Evolutionary conservation across 2,797 vertebrate genomes (phyloP), one percentile per base, ranked within the genome.

Genomic region (Amblyopsis hoosieri): DNA sequence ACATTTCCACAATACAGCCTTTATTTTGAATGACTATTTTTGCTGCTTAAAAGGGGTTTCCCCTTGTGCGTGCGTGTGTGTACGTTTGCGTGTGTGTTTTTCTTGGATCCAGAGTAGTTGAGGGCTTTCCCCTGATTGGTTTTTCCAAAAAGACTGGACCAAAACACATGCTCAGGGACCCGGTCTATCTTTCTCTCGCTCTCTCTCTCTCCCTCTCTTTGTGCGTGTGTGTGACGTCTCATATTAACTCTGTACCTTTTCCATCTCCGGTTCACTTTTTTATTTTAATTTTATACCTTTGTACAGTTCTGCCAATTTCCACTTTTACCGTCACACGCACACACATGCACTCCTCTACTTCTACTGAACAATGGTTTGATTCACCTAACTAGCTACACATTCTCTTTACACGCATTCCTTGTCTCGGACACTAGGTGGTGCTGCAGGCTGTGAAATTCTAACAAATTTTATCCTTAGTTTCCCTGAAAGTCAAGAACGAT

Each of bases 51-150:
- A 54, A 64, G 45, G 29, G 53, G 51, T 29, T 63, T 45, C 23
- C 49, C 42, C 51, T 7, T 37, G 53, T 56, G 53, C 13, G 54
- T 42, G 46, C 15, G 12, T 50, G 37, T 69, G 81, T 57, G 62
- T 81, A 75, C 23, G 8, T 45, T 15, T 54, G 60, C 23, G 8
- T 45, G 17, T 54, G 60, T 84, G 79, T 86, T 85, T 84, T 82
- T 84, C 71, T 91, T 90, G 89, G 90, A 84, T 33, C 12, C 47
- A 0, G 19, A 57, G 72, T 6, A 66, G 80, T 75, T 15, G 2
- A 88, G 86, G 86, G 86, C 83, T 91, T 90, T 91, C 85, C 87
- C 87, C 84, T 83, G 74, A 78, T 85, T 87, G 77, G 71, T 89
- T 87, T 90, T 91, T 89, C 85, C 87, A 75, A 76, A 23, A 69